Percentiles rank a stretch among this genome's conserved stretches.
Conservation (phyloP, 1,140 invertebrate species). For the Maniola jurtina region DNA sequence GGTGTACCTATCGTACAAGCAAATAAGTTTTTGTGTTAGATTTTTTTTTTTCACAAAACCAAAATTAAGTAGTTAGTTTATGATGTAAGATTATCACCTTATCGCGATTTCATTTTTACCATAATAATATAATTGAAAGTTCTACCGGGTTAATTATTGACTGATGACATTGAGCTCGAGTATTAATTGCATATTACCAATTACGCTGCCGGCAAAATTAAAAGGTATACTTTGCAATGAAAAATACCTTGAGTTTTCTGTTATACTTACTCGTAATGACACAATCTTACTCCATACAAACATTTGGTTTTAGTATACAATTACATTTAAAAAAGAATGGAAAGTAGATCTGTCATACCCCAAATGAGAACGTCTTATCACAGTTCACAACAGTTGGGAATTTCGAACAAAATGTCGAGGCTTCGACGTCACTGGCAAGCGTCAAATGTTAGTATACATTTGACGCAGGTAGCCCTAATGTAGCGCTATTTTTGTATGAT, state of each 20-base stretch:
- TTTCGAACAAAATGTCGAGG: too few relatives aligned
- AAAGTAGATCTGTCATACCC: too few relatives aligned
- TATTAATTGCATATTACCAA: constrained; percentile 20
- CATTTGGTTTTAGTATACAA: neutral
- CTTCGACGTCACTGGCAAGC: too few relatives aligned
- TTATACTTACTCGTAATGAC: neutral
- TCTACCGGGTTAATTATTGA: constrained; percentile 18
- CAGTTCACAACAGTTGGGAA: too few relatives aligned
- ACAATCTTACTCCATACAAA: neutral
- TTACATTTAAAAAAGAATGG: too few relatives aligned
- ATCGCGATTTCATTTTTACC: neutral
- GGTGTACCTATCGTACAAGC: too few relatives aligned
- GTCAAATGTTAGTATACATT: too few relatives aligned
- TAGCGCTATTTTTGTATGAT: too few relatives aligned
- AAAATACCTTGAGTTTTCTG: neutral
- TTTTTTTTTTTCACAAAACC: too few relatives aligned
- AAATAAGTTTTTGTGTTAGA: too few relatives aligned
- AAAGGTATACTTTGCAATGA: constrained; percentile 5
- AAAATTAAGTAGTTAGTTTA: neutral
- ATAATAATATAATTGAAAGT: constrained; percentile 5
- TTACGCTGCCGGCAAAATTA: neutral
- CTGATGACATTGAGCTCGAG: constrained; percentile 20
- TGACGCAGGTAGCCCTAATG: too few relatives aligned
- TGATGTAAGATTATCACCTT: constrained; percentile 6
- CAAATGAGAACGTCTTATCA: too few relatives aligned